phyloP scores from a whole-genome alignment of 2,797 vertebrate genomes.

The Takifugu rubripes region DNA sequence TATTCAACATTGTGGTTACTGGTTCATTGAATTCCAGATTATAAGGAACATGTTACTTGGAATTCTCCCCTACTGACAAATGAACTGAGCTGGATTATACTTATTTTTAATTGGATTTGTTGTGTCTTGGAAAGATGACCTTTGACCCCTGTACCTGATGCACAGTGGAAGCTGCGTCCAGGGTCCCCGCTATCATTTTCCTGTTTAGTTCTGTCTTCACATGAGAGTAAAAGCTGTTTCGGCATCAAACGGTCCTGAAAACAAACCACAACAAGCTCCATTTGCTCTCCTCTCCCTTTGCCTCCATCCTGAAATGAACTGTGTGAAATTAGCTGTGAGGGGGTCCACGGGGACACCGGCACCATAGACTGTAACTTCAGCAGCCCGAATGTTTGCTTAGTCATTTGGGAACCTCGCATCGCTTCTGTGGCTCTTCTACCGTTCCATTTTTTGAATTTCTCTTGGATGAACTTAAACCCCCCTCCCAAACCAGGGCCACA shows the following conservation, averaged over 20 bases:
- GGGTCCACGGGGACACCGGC: constrained; percentile 49
- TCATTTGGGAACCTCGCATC: constrained; percentile 12
- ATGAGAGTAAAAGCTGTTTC: constrained; percentile 5
- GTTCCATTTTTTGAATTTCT: constrained; percentile 3
- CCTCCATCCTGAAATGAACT: constrained; percentile 38
- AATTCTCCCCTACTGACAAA: too few relatives aligned
- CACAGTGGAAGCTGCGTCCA: too few relatives aligned
- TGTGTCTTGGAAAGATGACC: too few relatives aligned
- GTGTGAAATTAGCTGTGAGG: constrained; percentile 43
- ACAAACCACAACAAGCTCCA: constrained; percentile 20
- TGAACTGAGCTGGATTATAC: too few relatives aligned
- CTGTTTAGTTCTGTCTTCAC: too few relatives aligned
- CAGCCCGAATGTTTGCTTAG: constrained; percentile 11
- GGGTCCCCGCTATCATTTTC: too few relatives aligned
- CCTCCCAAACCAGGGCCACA: not conserved
- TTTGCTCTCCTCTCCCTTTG: constrained; percentile 20
- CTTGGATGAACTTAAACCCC: constrained; percentile 6
- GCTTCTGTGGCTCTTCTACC: constrained; percentile 14
- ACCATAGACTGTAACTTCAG: constrained; percentile 20
- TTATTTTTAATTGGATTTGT: too few relatives aligned
- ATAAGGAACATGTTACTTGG: too few relatives aligned
- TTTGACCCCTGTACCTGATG: too few relatives aligned
- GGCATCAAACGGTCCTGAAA: constrained; percentile 17
- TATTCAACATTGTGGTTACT: too few relatives aligned
- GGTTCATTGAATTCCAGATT: too few relatives aligned